Base-by-base conservation (phyloP, 2,797 vertebrate species). In the Aphelocoma californica region DNA sequence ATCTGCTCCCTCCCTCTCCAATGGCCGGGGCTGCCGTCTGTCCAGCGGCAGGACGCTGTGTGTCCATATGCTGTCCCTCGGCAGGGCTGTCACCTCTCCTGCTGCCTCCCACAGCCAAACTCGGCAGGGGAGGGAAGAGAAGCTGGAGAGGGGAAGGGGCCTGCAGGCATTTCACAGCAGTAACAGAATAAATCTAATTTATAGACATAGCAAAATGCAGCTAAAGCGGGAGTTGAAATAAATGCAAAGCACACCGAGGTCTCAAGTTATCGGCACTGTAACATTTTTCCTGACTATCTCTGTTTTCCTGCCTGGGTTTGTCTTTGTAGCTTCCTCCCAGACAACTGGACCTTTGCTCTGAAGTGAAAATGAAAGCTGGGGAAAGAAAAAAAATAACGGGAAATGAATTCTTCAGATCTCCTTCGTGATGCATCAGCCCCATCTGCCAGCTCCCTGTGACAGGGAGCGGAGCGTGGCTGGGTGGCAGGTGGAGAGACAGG, bases 271-370 rank as follows among this genome's bases (percentile, higher is more conserved):
- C 65, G 4, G 77, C 83, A 10, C 81, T 31, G 91, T 78, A 90
- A 92, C 93, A 26, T 96, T 96, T 92, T 90, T 86, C 74, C 90
- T 93, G 86, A 64, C 95, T 95, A 88, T 87, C 92, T 97, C 80
- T 91, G 87, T 84, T 92, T 94, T 80, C 85, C 91, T 91, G 94
- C 91, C 57, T 3, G 5, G 77, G 70, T 94, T 95, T 95, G 82
- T 70, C 94, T 96, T 95, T 95, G 94, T 96, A 93, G 82, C 86
- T 95, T 90, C 93, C 64, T 92, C 70, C 70, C 83, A 94, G 92
- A 92, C 95, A 96, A 88, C 91, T 79, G 92, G 95, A 95, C 96
- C 95, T 96, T 92, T 96, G 95, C 94, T 96, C 96, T 96, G 95
- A 95, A 96, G 92, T 90, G 94, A 94, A 96, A 97, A 97, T 96